Evolutionary conservation across 53 echinoderm and acorn worm species (phyloP).

Genomic region (Pentamera pediparva): DNA sequence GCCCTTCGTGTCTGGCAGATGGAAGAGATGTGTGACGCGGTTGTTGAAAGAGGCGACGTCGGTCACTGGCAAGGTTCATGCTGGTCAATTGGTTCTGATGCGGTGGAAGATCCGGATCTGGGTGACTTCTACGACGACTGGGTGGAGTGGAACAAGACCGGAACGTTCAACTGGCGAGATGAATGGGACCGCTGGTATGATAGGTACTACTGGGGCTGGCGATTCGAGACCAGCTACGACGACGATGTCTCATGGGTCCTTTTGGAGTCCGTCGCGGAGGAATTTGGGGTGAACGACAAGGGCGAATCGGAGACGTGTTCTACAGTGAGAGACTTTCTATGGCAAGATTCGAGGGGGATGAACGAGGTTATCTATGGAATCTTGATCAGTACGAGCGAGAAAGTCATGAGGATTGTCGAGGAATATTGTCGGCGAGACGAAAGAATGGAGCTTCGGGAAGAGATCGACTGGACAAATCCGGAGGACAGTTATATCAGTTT

Average conservation of each 20-base stretch:
- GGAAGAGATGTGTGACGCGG: slow-evolving; percentile 42
- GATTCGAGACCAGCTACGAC: not conserved
- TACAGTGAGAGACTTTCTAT: too few species aligned
- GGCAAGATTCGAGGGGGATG: not conserved
- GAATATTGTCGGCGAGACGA: not conserved
- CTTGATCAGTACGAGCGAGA: not conserved
- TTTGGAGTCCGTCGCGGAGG: not conserved
- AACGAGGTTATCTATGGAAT: not conserved
- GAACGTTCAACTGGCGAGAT: not conserved
- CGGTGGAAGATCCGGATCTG: not conserved
- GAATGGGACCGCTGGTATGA: slow-evolving; percentile 5
- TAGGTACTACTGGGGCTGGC: not conserved
- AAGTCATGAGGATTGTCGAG: not conserved
- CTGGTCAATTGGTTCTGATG: not conserved
- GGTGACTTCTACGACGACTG: not conserved
- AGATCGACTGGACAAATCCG: too few species aligned
- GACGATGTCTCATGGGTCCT: not conserved
- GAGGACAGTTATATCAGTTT: too few species aligned
- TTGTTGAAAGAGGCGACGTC: slow-evolving; percentile 6
- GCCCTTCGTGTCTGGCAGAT: not conserved
- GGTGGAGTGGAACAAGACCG: not conserved
- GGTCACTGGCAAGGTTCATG: slow-evolving; percentile 8
- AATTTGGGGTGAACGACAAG: not conserved
- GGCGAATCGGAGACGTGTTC: not conserved
- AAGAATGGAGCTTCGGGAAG: too few species aligned